These are phyloP conservation scores for Branchinecta lynchi DNA, from an alignment of 1,140 invertebrate genomes.

Conservation along the genomic window DNA sequence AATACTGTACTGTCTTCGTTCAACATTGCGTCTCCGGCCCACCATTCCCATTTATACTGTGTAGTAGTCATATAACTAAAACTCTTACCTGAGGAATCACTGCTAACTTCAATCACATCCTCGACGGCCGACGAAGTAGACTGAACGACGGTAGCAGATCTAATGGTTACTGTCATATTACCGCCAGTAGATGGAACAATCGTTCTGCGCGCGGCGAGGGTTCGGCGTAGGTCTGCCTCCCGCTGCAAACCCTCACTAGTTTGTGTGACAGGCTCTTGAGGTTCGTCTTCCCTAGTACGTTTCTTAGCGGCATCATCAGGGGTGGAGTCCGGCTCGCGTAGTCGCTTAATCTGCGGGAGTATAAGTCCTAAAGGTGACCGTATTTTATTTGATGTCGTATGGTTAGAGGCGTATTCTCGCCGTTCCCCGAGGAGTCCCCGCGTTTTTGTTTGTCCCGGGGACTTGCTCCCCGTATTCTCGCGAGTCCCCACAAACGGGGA, in stretches of 20 bases:
- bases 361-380: too few relatives aligned
- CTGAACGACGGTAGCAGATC: not conserved
- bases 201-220: not conserved
- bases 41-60: too few relatives aligned
- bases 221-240: not conserved
- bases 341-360: not conserved
- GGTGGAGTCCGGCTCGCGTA: not conserved
- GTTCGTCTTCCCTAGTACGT: slow-evolving; percentile 3
- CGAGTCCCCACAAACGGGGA: too few relatives aligned
- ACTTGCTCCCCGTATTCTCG: too few relatives aligned
- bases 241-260: not conserved
- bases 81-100: not conserved
- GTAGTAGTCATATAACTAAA: too few relatives aligned
- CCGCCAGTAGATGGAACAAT: not conserved
- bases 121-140: not conserved
- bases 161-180: not conserved
- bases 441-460: too few relatives aligned
- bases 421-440: too few relatives aligned
- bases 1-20: too few relatives aligned
- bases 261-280: not conserved
- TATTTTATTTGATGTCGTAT: too few relatives aligned
- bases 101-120: not conserved
- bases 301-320: not conserved
- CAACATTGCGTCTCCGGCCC: too few relatives aligned
- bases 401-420: too few relatives aligned